These are phyloP conservation scores for Indicator maculatus DNA, from an alignment of 2,113 vertebrate species.

Conservation along the genomic window DNA sequence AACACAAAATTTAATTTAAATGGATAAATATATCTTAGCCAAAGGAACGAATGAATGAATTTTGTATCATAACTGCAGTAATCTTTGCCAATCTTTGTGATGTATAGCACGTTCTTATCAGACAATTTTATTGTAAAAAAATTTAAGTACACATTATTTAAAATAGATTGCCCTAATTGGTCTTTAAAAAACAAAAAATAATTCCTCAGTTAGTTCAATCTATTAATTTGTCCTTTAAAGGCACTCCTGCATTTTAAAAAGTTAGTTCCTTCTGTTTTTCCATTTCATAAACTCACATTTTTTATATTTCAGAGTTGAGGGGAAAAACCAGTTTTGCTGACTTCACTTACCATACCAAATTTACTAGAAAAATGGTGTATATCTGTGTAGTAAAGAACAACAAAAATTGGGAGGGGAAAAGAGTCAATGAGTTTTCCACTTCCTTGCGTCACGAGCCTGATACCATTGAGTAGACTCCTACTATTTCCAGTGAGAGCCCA, in stretches of 20 bases:
- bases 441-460: neutral
- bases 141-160: neutral
- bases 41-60: neutral
- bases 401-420: neutral
- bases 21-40: neutral
- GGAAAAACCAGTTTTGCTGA: neutral
- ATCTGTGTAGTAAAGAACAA: neutral
- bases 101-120: neutral
- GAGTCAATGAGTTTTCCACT: neutral
- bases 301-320: neutral
- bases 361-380: neutral
- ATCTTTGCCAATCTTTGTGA: neutral
- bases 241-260: neutral
- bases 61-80: neutral
- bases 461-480: neutral
- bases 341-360: neutral
- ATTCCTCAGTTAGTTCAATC: neutral
- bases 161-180: neutral
- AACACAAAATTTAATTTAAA: neutral
- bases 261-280: neutral
- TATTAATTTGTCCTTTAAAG: neutral
- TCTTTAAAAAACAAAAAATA: neutral
- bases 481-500: neutral
- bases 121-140: neutral
- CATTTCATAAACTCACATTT: neutral